Percentiles rank a stretch among this genome's conserved stretches.
phyloP scores from a whole-genome alignment of 1,140 invertebrate genomes.

The Drosophila nigrodunni region DNA sequence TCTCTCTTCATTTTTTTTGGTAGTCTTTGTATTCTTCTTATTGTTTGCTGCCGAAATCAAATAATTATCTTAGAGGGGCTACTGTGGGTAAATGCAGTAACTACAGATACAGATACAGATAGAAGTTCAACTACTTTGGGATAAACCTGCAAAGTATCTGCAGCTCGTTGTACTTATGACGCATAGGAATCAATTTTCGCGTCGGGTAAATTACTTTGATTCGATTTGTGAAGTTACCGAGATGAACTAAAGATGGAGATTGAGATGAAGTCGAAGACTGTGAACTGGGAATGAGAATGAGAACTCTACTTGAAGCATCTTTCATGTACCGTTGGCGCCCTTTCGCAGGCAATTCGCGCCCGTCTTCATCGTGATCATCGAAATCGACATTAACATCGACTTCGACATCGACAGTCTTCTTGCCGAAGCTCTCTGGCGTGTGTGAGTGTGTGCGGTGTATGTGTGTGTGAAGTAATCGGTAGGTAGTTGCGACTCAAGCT shows the following conservation, averaged over 20 bases:
- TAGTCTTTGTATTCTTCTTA: slow-evolving; percentile 19
- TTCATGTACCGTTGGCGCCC: slow-evolving; percentile 72
- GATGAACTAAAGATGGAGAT: no score
- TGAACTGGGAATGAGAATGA: slow-evolving; percentile 27
- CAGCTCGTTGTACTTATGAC: slow-evolving; percentile 21
- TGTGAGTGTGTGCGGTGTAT: slow-evolving; percentile 22
- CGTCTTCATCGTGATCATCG: slow-evolving; percentile 66
- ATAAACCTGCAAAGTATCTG: slow-evolving; percentile 31
- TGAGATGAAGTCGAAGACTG: not conserved
- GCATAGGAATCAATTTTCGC: slow-evolving; percentile 61
- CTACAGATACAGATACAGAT: slow-evolving; percentile 15
- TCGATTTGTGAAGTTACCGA: slow-evolving; percentile 67
- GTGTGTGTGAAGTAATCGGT: slow-evolving; percentile 74
- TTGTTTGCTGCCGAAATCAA: slow-evolving; percentile 32
- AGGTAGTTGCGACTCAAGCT: slow-evolving; percentile 58
- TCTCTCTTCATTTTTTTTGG: slow-evolving; percentile 26
- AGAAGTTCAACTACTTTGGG: slow-evolving; percentile 23
- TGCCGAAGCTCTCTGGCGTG: slow-evolving; percentile 26
- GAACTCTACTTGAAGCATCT: slow-evolving; percentile 53
- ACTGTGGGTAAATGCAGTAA: slow-evolving; percentile 27
- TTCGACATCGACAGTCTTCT: slow-evolving; percentile 42
- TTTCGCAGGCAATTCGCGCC: slow-evolving; percentile 73
- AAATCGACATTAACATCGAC: slow-evolving; percentile 60
- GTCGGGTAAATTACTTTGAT: slow-evolving; percentile 73
- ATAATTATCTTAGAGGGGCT: slow-evolving; percentile 29